Evolutionary conservation across 2,113 vertebrate genomes (phyloP), one percentile per base, ranked within the genome.

Genomic region (Mus spicilegus): DNA sequence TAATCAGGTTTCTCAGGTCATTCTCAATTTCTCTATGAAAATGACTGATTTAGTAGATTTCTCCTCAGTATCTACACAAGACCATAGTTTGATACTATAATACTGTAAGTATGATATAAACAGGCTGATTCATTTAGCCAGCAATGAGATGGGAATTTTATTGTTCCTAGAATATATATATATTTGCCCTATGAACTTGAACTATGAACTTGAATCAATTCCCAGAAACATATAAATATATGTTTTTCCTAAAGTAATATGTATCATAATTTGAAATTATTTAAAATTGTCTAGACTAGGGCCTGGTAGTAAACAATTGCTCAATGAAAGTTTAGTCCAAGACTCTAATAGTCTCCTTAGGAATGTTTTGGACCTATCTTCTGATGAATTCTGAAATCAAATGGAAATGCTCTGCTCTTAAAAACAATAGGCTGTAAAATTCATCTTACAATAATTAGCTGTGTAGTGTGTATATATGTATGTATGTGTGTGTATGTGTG

Each of bases 321-420:
- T 69, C 61, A 89, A n/a, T 94, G 13, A 87, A 94, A 81, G 87
- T 42, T 51, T 87, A 70, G 80, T 65, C 16, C 10, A 65, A 61
- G 54, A 85, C 33, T 93, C 22, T 81, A 17, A 13, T 65, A 85
- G 12, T 56, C 5, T 8, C 20, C 39, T 77, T 89, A 3, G 5
- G 78, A 80, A 84, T 5, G n/a, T 1, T 56, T 26, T 94, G 73
- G 14, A 67, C 28, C 54, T 3, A 36, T 67, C 36, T 86, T 42
- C 5, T 87, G 26, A 46, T 84, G 42, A 89, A 26, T 61, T 20
- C n/a, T 24, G 11, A 84, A 36, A 65, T 5, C 75, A 94, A 2
- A 73, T 49, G 7, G 22, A 89, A 90, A 49, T 73, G 5, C 1
- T 78, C 67, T 89, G 33, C 14, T 61, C 24, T 36, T 92, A 42